These are phyloP conservation scores for Penaeus japonicus DNA, from an alignment of 1,140 invertebrate species.

Conservation along the genomic window DNA sequence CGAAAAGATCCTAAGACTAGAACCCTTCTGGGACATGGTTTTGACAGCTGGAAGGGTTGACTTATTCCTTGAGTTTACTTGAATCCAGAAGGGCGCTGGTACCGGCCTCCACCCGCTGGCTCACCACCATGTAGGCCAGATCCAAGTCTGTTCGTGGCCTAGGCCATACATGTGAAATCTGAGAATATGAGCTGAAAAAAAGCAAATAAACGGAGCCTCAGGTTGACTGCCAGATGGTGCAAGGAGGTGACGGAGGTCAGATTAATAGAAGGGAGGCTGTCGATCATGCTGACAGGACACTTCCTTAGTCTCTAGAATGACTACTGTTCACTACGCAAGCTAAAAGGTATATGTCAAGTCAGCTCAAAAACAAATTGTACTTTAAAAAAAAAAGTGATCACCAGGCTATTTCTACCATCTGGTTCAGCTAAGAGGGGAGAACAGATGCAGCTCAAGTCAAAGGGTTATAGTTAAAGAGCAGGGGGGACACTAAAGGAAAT, in stretches of 20 bases:
- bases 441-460: slow-evolving; percentile 19
- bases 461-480: background rate
- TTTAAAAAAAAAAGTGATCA: slow-evolving; percentile 14
- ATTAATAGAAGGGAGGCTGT: slow-evolving; percentile 24
- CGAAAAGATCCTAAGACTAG: slow-evolving; percentile 13
- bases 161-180: slow-evolving; percentile 55
- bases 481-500: slow-evolving; percentile 14
- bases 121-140: slow-evolving; percentile 53
- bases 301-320: background rate
- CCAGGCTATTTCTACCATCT: slow-evolving; percentile 28
- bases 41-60: slow-evolving; percentile 32
- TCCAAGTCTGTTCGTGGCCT: slow-evolving; percentile 46
- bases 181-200: slow-evolving; percentile 57
- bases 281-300: background rate
- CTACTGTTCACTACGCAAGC: background rate
- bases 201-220: slow-evolving; percentile 50
- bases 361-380: background rate
- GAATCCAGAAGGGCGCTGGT: slow-evolving; percentile 49
- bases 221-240: slow-evolving; percentile 30
- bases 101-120: slow-evolving; percentile 52
- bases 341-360: no score
- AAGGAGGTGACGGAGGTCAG: slow-evolving; percentile 19
- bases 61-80: slow-evolving; percentile 56
- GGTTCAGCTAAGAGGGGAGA: background rate
- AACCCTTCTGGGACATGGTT: slow-evolving; percentile 30